phyloP scores from a whole-genome alignment of 2,888 invertebrate species.

The Sthenelais limicola region DNA sequence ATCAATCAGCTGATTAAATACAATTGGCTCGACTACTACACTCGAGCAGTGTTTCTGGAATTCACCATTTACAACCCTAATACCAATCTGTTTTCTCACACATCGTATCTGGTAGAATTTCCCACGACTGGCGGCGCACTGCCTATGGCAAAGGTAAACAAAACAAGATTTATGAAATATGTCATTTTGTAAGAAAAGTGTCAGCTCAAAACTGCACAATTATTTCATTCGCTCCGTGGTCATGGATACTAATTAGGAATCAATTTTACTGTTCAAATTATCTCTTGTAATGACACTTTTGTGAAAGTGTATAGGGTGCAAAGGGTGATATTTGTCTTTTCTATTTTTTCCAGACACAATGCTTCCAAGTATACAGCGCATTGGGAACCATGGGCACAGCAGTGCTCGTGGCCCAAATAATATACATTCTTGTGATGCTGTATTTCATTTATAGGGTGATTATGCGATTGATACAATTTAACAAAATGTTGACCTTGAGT shows the following conservation, averaged over 20 bases:
- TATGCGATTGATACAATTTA: neutral
- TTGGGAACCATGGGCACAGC: slow-evolving; percentile 35
- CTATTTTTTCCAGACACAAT: slow-evolving; percentile 11
- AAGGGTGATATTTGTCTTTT: too few relatives aligned
- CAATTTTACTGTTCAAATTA: neutral
- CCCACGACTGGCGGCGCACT: slow-evolving; percentile 62
- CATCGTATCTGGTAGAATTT: slow-evolving; percentile 61
- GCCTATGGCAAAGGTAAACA: slow-evolving; percentile 52
- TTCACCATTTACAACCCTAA: slow-evolving; percentile 57
- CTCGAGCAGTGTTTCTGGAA: slow-evolving; percentile 49
- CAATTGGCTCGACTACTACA: slow-evolving; percentile 48
- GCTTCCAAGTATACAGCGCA: slow-evolving; percentile 41
- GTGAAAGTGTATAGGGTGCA: too few relatives aligned
- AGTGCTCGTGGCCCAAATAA: slow-evolving; percentile 40
- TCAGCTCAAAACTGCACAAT: too few relatives aligned
- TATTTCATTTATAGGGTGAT: slow-evolving; percentile 46
- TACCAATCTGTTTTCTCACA: slow-evolving; percentile 60
- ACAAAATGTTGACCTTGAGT: neutral
- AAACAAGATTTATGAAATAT: neutral
- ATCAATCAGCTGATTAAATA: slow-evolving; percentile 9
- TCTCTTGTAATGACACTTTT: too few relatives aligned
- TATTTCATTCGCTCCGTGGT: too few relatives aligned
- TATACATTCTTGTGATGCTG: slow-evolving; percentile 48
- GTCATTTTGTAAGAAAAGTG: neutral
- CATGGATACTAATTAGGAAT: too few relatives aligned